A percentile compares a stretch with the other conserved stretches of the same genome.
Evolutionary conservation across 2,797 vertebrate genomes (phyloP).

Genomic region (Sebastes oblongus): DNA sequence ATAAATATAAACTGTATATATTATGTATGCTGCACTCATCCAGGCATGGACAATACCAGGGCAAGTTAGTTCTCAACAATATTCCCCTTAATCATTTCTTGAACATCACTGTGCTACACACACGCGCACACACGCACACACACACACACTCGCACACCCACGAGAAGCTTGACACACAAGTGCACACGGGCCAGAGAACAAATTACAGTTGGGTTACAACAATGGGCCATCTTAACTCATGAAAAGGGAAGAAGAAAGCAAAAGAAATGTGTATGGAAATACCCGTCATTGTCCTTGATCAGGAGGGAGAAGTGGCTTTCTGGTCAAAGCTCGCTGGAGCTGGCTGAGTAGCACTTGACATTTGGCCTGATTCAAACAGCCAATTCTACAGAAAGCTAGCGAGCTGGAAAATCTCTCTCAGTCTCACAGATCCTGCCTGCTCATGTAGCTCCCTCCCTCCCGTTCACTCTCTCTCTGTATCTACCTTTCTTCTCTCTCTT

Average conservation of each 20-base stretch:
- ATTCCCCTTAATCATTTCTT: conserved; percentile 78
- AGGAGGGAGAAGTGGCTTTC: conserved; percentile 70
- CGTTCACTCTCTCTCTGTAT: conserved; percentile 31
- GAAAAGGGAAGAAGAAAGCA: conserved; percentile 52
- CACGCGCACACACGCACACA: conserved; percentile 40
- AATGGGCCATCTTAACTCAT: conserved; percentile 66
- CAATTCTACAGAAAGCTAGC: conserved; percentile 74
- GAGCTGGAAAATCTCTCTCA: conserved; percentile 72
- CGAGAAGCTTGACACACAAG: conserved; percentile 77
- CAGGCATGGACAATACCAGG: conserved; percentile 73
- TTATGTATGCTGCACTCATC: conserved; percentile 79
- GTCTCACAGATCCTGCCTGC: conserved; percentile 50
- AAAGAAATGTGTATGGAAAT: conserved; percentile 73
- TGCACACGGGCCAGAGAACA: conserved; percentile 74
- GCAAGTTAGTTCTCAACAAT: conserved; percentile 72
- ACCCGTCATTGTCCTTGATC: conserved; percentile 73
- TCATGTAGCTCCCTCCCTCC: conserved; percentile 47
- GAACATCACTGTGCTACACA: conserved; percentile 73
- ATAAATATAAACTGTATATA: conserved; percentile 86
- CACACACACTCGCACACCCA: conserved; percentile 58
- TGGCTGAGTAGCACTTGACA: conserved; percentile 82
- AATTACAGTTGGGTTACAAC: conserved; percentile 77
- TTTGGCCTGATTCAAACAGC: conserved; percentile 83
- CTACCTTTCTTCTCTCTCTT: conserved; percentile 50
- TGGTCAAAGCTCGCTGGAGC: conserved; percentile 70